Conservation (phyloP, 2,797 vertebrate species). For the Xyrichtys novacula region DNA sequence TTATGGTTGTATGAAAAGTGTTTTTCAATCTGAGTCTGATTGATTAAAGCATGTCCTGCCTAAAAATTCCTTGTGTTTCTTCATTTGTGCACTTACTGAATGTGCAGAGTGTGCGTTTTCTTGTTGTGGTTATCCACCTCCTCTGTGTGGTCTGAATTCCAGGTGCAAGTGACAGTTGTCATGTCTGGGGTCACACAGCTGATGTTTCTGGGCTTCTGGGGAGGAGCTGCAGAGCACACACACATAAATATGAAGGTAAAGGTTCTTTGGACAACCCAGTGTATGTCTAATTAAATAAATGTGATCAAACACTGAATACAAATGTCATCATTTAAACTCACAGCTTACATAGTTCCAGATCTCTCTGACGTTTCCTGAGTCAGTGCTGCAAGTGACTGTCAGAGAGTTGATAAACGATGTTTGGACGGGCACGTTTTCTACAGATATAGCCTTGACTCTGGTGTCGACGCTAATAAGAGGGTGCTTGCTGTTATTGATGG, state of each 20-base stretch:
- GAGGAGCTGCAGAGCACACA: constrained; percentile 60
- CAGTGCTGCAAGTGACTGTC: constrained; percentile 24
- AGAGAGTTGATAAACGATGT: accelerated
- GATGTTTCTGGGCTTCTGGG: constrained; percentile 71
- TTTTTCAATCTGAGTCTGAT: too few species aligned
- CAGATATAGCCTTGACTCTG: constrained; percentile 63
- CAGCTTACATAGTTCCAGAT: constrained; percentile 65
- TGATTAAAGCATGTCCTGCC: too few species aligned
- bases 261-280: background rate
- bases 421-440: constrained; percentile 51
- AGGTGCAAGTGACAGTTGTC: constrained; percentile 58
- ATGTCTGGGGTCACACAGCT: constrained; percentile 69
- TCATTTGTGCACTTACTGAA: constrained; percentile 55
- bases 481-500: background rate
- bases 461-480: constrained; percentile 40
- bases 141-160: constrained; percentile 51
- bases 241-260: background rate
- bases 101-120: constrained; percentile 53
- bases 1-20: too few species aligned
- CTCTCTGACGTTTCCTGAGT: accelerated
- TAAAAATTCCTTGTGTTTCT: background rate
- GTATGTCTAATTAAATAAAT: background rate
- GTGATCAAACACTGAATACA: background rate
- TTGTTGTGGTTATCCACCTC: accelerated
- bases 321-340: constrained; percentile 44